Base-by-base conservation (phyloP, 2,888 invertebrate genomes). In the Leptopilina syphax region DNA sequence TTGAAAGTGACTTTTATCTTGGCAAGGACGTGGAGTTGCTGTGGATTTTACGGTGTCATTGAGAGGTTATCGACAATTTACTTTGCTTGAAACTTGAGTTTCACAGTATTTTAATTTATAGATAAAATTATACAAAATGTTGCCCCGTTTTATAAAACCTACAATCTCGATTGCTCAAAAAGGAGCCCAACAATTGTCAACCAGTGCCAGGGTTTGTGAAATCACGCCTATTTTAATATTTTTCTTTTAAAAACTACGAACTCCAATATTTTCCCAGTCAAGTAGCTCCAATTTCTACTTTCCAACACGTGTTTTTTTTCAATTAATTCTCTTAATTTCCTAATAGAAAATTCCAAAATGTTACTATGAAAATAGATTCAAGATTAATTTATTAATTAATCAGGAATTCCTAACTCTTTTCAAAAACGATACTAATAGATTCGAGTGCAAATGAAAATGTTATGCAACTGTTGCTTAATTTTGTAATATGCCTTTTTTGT, bases 101-200 rank as follows among this genome's bases (percentile, higher is more conserved):
- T 13, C 24, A 10, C 9, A 13, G 27, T 3, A 27, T 73, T 73
- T 73, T 1, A 4, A 27, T 13, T 70, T 50, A 18, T 27, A 13
- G 27, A 18, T 7, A 34, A 34, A 24, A 24, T 3, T 27, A 13
- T 70, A 12, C 80, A 90, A 87, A 80, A 91, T 91, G 91, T 81
- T 91, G 85, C 90, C 90, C 77, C 88, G 91, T 81, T 88, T 91
- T 65, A 68, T 91, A 12, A 90, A 85, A 82, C 89, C 90, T 50
- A 87, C 87, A 27, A 78, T 90, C 80, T 81, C 82, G 78, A 85
- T 88, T 50, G 89, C 88, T 65, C 87, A 88, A 77, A 88, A 86
- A 79, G 90, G 90, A 81, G 89, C 87, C 5, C 91, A 91, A 78
- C 88, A 88, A 76, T 80, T 91, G 18, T 91, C 91, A 13, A 91